phyloP scores from a whole-genome alignment of 2,797 vertebrate genomes.

The Gymnothorax reevesii region DNA sequence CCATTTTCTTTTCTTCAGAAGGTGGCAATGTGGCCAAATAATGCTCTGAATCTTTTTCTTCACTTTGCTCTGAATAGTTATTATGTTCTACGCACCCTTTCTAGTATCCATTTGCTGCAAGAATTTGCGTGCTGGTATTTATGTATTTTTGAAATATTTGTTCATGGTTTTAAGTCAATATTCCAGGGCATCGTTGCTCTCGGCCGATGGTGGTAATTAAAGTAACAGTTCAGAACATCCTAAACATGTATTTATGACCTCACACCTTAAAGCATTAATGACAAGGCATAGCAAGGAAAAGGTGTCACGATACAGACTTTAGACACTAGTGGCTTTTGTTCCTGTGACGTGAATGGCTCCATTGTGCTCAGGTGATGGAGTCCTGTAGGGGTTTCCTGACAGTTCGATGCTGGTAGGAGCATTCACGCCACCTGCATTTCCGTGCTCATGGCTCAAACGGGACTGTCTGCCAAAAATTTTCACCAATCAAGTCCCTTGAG shows the following conservation, averaged over 20 bases:
- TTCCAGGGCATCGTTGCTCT: too few species aligned
- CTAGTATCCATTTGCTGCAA: background rate
- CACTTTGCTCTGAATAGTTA: slow-evolving; percentile 10
- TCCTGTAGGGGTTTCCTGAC: background rate
- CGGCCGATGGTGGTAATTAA: too few species aligned
- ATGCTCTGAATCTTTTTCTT: background rate
- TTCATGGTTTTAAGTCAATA: too few species aligned
- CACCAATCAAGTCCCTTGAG: slow-evolving; percentile 13
- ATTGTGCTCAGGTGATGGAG: background rate
- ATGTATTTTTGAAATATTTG: too few species aligned
- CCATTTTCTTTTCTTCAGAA: background rate
- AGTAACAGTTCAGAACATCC: too few species aligned
- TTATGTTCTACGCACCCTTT: background rate
- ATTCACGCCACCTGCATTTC: slow-evolving; percentile 2
- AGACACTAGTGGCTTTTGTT: slow-evolving; percentile 27
- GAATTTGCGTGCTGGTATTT: slow-evolving; percentile 1
- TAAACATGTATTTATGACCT: too few species aligned
- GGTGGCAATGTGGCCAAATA: background rate
- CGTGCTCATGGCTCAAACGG: background rate
- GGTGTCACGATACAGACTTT: background rate
- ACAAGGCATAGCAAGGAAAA: slow-evolving; percentile 15
- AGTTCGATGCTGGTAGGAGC: slow-evolving; percentile 19
- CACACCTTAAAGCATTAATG: slow-evolving; percentile 13
- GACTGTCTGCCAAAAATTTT: slow-evolving; percentile 10
- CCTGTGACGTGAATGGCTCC: background rate